Evolutionary conservation across 2,113 vertebrate genomes (phyloP).

Genomic region (Ceyx melanurus): DNA sequence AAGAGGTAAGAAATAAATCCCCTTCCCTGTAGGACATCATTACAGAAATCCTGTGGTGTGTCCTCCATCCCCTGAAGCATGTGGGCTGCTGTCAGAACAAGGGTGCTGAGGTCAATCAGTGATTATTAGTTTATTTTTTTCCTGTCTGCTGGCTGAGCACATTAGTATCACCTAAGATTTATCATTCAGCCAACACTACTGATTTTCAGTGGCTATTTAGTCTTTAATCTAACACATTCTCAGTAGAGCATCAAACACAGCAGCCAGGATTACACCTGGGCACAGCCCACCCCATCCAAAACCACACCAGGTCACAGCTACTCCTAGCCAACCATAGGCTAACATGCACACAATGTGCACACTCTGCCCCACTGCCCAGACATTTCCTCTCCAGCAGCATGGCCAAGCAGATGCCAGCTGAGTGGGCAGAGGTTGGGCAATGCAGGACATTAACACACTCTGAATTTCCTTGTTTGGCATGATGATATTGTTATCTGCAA

Average conservation of each 20-base stretch:
- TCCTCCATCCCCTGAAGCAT: background rate
- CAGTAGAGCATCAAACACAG: background rate
- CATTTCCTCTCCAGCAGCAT: background rate
- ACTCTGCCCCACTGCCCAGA: background rate
- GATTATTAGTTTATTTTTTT: background rate
- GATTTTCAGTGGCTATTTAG: background rate
- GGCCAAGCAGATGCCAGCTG: rapidly evolving
- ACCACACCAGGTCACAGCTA: background rate
- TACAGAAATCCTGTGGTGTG: background rate
- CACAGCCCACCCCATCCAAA: background rate
- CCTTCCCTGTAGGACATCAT: background rate
- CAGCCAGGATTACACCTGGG: background rate
- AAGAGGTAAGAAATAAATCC: background rate
- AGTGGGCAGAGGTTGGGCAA: constrained; percentile 20
- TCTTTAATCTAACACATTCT: background rate
- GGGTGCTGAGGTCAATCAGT: background rate
- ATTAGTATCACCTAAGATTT: background rate
- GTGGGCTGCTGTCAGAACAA: background rate
- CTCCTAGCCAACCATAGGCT: background rate
- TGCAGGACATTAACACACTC: background rate
- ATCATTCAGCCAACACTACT: background rate
- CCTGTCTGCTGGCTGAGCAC: background rate
- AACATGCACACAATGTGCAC: background rate
- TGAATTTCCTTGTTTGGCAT: background rate
- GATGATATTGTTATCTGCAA: background rate